These are phyloP conservation scores for Leucophenga varia DNA, from an alignment of 1,140 invertebrate species.

Conservation along the genomic window DNA sequence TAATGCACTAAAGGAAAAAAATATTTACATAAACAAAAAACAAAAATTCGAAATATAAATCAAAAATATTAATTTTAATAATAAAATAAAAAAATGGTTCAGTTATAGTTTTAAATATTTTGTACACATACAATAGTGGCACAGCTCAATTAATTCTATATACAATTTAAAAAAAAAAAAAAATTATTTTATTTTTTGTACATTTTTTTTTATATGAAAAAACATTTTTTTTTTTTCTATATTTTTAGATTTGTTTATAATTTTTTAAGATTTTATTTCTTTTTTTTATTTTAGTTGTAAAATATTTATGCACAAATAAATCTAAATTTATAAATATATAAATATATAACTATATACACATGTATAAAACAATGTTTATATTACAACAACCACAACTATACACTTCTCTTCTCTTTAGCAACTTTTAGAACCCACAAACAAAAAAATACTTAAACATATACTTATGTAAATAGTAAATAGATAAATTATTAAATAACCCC, in stretches of 20 bases:
- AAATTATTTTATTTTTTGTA: background rate
- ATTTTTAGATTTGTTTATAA: background rate
- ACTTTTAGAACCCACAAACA: slow-evolving; percentile 17
- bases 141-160: no score
- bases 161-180: no score
- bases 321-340: no score
- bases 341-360: slow-evolving; percentile 6
- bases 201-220: background rate
- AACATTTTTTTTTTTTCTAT: background rate
- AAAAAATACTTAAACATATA: no score
- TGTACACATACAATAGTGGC: no score
- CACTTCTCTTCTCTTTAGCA: no score
- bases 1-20: slow-evolving; percentile 13
- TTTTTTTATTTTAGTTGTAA: slow-evolving; percentile 38
- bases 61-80: no score
- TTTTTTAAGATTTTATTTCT: slow-evolving; percentile 39
- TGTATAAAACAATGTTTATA: background rate
- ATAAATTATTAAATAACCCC: no score
- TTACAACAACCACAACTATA: slow-evolving; percentile 15
- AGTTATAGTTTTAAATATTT: slow-evolving; percentile 17
- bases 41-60: no score
- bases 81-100: slow-evolving; percentile 45
- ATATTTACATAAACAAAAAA: slow-evolving; percentile 5
- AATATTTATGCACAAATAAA: slow-evolving; percentile 53
- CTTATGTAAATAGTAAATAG: no score